Base-by-base conservation (phyloP, 2,797 vertebrate genomes). In the Mionectes olivaceus region DNA sequence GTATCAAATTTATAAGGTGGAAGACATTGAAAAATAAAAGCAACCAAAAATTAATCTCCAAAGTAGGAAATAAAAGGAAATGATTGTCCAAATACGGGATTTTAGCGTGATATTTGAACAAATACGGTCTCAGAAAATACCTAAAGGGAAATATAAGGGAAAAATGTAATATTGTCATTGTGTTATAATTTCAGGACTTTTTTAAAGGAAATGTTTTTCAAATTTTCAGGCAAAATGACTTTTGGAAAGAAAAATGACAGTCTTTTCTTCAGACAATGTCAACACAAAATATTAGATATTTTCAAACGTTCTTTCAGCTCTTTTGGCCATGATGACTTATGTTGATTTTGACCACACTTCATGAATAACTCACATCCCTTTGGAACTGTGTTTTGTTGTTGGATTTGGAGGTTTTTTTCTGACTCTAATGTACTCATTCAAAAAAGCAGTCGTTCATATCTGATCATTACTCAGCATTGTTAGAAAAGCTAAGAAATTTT, bases 341-440 rank as follows among this genome's bases (percentile, higher is more conserved):
- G 65, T 15, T 47, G 55, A 82, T 79, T 93, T 90, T 90, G 47
- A 90, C 67, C 74, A 84, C n/a, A 55, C 22, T 95, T 90, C 49
- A 41, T 61, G 7, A 86, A 90, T 75, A 88, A 65, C n/a, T 83
- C 57, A 7, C 46, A 71, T 61, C 46, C 50, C 67, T 82, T 47
- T 65, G 61, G 50, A 93, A 59, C 12, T 46, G 16, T 4, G 1
- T 67, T 75, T 68, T 87, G 9, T 46, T 80, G 11, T 43, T 74
- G 8, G 2, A 2, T 22, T 86, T 63, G 27, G 23, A 23, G 2
- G 19, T 11, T 13, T 28, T 23, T 59, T 39, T n/a, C 6, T 35
- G 35, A 35, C 35, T 35, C 0, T 0, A 75, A 81, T 35, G 5
- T 25, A 74, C 4, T 76, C 19, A 77, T 91, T 95, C 33, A 89